Conservation (phyloP, 2,113 vertebrate species). For the Toxostoma redivivum region DNA sequence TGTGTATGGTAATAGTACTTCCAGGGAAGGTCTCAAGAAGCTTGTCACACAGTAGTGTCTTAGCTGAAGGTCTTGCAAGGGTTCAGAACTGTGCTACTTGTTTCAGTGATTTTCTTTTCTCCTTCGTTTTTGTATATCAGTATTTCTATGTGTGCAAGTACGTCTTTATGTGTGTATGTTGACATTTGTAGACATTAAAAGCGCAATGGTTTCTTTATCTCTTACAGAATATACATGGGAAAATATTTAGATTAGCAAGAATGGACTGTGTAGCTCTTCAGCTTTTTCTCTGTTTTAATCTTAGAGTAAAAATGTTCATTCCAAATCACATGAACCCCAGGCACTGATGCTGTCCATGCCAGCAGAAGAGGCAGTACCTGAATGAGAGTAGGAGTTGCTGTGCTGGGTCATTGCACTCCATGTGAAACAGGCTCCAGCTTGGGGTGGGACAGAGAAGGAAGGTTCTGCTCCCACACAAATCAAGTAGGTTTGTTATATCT, state of each 20-base stretch:
- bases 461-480: neutral
- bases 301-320: neutral
- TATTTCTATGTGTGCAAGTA: neutral
- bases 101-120: neutral
- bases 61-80: neutral
- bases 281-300: neutral
- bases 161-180: neutral
- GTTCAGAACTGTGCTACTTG: neutral
- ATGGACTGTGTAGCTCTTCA: neutral
- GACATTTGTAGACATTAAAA: neutral
- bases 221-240: neutral
- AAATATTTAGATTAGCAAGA: neutral
- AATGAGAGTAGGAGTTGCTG: neutral
- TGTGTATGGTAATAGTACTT: neutral
- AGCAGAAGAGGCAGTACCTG: neutral
- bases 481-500: neutral
- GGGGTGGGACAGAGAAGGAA: neutral
- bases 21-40: neutral
- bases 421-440: neutral
- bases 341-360: neutral
- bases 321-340: fast-evolving
- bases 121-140: neutral
- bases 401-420: fast-evolving
- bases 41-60: neutral
- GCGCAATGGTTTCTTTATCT: neutral